A percentile compares a stretch with the other conserved stretches of the same genome.
phyloP scores from a whole-genome alignment of 30 jellyfish, hydroid and myxozoan genomes.

The Hydractinia echinata region DNA sequence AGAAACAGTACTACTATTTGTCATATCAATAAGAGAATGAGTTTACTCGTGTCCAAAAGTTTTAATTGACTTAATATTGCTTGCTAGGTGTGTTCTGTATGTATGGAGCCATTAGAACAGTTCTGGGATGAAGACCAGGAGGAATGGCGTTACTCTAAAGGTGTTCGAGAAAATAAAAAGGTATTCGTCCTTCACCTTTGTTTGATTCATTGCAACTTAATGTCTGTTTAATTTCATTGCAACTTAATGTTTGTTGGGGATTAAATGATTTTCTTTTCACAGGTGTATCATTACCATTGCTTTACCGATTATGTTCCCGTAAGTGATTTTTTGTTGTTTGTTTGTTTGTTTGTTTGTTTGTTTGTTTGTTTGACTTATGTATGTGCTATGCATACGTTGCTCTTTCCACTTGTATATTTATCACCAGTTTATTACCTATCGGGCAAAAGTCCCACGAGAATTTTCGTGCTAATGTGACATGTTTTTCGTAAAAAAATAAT shows the following conservation, averaged over 20 bases:
- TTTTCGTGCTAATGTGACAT: no score
- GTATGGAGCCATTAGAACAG: conserved; percentile 85
- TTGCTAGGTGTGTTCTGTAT: conserved; percentile 65
- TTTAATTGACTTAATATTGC: not conserved
- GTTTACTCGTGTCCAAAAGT: not conserved
- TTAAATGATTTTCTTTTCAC: not conserved
- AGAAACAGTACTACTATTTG: no score
- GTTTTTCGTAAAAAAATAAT: no score
- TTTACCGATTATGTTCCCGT: conserved; percentile 47
- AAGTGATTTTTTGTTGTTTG: not conserved
- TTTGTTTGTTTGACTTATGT: no score
- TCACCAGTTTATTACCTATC: no score
- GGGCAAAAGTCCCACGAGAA: no score
- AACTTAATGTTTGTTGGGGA: not conserved
- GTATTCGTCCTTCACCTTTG: conserved; percentile 8
- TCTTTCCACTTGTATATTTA: no score
- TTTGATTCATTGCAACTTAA: not conserved
- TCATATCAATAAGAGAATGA: no score
- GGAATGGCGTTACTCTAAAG: conserved; percentile 92
- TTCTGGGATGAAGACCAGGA: conserved; percentile 92
- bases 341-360: no score
- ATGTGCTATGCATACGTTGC: no score
- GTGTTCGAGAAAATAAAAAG: conserved; percentile 60
- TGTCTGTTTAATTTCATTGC: not conserved
- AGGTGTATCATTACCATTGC: conserved; percentile 53